Conservation (phyloP, 2,113 vertebrate genomes). For the Mola mola region DNA sequence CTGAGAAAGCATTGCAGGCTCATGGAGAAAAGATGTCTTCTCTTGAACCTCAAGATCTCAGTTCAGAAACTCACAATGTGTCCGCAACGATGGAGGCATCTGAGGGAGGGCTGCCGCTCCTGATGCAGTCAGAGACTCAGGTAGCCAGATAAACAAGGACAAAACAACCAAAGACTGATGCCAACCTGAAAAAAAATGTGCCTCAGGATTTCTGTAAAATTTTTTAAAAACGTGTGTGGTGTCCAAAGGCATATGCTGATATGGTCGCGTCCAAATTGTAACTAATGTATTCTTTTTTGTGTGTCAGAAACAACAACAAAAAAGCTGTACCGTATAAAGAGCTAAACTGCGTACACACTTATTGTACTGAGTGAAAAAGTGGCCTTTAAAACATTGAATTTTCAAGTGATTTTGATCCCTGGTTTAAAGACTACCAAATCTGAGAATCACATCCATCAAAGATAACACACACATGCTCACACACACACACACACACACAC, state of each 20-base stretch:
- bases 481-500: conserved; percentile 27
- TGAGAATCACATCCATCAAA: conserved; percentile 2
- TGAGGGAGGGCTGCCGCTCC: conserved; percentile 46
- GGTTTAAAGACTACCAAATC: conserved; percentile 31
- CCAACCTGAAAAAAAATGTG: conserved; percentile 70
- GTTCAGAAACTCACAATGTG: conserved; percentile 58
- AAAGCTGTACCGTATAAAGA: too few species aligned
- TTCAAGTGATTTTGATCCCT: conserved; percentile 7
- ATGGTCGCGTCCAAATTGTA: conserved; percentile 28
- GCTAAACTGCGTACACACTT: neutral
- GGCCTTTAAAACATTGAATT: conserved; percentile 18
- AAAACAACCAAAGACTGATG: conserved; percentile 72
- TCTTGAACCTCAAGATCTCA: conserved; percentile 74
- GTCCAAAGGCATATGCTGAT: conserved; percentile 44
- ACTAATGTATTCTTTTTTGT: conserved; percentile 32
- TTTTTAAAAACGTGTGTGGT: conserved; percentile 62
- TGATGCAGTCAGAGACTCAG: conserved; percentile 64
- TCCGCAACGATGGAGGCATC: conserved; percentile 43
- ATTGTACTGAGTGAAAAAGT: conserved; percentile 46
- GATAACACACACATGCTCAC: conserved; percentile 22
- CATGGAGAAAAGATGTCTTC: conserved; percentile 47
- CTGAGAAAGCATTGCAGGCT: neutral
- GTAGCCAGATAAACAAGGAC: conserved; percentile 73
- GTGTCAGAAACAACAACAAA: conserved; percentile 36
- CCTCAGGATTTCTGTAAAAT: conserved; percentile 73